Base-by-base conservation (phyloP, 1,140 invertebrate species). In the Xylocopa sonorina region DNA sequence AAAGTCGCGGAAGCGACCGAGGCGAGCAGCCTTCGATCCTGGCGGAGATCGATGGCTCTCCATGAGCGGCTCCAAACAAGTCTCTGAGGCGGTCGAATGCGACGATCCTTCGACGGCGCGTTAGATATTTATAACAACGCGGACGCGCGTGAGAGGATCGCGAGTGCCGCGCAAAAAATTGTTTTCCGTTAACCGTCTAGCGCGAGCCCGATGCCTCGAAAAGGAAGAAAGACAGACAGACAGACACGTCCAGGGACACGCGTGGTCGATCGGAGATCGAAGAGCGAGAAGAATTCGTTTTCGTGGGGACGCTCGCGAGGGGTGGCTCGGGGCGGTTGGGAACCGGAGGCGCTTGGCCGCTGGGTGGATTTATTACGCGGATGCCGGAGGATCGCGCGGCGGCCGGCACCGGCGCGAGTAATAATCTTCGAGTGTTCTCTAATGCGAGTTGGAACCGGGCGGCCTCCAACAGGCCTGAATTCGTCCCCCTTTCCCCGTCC, bases 371-470 rank as follows among this genome's bases (percentile, higher is more conserved):
- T 90, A 91, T 91, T 89, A 91, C 86, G 60, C 83, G 91, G 90
- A 91, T 89, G 87, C 89, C 90, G 86, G 89, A 89, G 91, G 88
- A 91, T 92, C 88, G 88, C 90, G 90, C 90, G 88, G 89, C 88
- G 88, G 87, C 84, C 84, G 88, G 87, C 84, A 83, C 68, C 62
- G 63, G 75, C 80, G 84, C 90, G 89, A 92, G 91, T 92, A 92
- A 92, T 92, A 92, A 92, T 92, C 89, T 90, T 90, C 88, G 87
- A 91, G 89, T 89, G 88, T 90, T 89, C 86, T 90, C 90, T 91
- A 92, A 92, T 91, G 91, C 91, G 86, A 91, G 90, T 92, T 90
- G 90, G 88, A 92, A 92, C 91, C 90, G 91, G 92, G 88, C 90
- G 92, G 90, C 92, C 91, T 92, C 91, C 90, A 92, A 91, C 87